Evolutionary conservation across 2,797 vertebrate species (phyloP).

Genomic region (Enteromius unitaeniatus): DNA sequence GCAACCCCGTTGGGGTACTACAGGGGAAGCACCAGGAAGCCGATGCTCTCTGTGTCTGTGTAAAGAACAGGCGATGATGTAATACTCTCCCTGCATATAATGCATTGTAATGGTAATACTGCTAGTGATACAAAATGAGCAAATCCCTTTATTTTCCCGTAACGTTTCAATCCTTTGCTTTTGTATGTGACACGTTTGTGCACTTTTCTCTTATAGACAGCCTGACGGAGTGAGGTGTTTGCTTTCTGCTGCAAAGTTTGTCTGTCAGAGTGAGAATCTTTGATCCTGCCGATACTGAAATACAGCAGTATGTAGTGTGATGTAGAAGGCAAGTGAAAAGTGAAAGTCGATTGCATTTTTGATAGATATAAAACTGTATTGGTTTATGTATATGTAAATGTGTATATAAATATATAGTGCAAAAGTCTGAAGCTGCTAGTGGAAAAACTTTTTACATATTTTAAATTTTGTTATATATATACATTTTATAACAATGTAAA

Average conservation of each 20-base stretch:
- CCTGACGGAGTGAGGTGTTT: conserved; percentile 10
- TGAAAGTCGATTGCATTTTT: neutral
- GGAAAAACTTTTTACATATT: neutral
- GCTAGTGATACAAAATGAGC: neutral
- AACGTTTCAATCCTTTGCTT: conserved; percentile 22
- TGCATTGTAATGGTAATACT: conserved; percentile 23
- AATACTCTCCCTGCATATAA: conserved; percentile 21
- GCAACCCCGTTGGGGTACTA: conserved; percentile 28
- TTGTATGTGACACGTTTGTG: neutral
- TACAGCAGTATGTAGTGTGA: neutral
- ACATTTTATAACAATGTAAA: neutral
- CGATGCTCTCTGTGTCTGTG: conserved; percentile 20
- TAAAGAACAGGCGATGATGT: conserved; percentile 34
- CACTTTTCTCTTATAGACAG: neutral
- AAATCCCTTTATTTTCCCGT: conserved; percentile 12
- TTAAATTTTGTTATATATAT: neutral
- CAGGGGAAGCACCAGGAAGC: conserved; percentile 39
- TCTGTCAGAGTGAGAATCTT: conserved; percentile 14
- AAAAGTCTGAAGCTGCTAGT: neutral
- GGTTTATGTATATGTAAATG: neutral
- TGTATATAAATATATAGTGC: neutral
- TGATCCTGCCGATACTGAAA: neutral
- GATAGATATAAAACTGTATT: neutral
- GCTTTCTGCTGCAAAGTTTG: conserved; percentile 26
- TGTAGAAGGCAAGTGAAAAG: neutral